These are phyloP conservation scores for Dipodomys stephensi DNA, from an alignment of 2,113 vertebrate species.

Conservation along the genomic window DNA sequence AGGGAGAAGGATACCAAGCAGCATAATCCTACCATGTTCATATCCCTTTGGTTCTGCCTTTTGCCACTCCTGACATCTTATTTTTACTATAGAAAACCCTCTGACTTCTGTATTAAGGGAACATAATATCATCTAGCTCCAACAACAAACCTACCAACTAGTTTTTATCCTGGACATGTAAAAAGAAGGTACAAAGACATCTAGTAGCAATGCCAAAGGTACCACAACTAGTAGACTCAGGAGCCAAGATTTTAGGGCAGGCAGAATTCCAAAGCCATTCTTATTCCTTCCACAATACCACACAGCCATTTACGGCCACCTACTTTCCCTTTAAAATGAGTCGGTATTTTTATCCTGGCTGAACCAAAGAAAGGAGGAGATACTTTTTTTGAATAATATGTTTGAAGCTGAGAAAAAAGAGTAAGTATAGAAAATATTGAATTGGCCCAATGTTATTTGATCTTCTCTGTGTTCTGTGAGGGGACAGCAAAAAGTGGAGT, in stretches of 20 bases:
- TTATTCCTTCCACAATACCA: background rate
- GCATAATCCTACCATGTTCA: background rate
- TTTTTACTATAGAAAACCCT: background rate
- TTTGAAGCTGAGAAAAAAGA: constrained; percentile 18
- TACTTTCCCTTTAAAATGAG: constrained; percentile 62
- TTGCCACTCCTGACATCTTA: background rate
- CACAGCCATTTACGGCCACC: background rate
- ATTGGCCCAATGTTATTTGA: constrained; percentile 77
- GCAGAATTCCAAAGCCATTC: background rate
- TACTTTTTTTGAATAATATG: background rate
- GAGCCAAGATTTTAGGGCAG: background rate
- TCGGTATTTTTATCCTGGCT: constrained; percentile 3
- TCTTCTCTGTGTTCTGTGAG: constrained; percentile 78
- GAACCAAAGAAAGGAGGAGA: background rate
- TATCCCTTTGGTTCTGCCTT: background rate
- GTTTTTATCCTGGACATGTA: background rate
- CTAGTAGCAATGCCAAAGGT: background rate
- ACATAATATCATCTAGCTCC: background rate
- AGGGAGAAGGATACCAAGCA: background rate
- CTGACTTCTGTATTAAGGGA: background rate
- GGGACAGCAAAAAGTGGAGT: background rate
- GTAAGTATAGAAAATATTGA: background rate
- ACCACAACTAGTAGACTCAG: background rate
- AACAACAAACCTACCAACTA: background rate
- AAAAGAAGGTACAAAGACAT: background rate